Percentiles rank a stretch among this genome's conserved stretches.
Conservation (phyloP, 2,888 invertebrate genomes). For the Hirtodrosophila histrioides region DNA sequence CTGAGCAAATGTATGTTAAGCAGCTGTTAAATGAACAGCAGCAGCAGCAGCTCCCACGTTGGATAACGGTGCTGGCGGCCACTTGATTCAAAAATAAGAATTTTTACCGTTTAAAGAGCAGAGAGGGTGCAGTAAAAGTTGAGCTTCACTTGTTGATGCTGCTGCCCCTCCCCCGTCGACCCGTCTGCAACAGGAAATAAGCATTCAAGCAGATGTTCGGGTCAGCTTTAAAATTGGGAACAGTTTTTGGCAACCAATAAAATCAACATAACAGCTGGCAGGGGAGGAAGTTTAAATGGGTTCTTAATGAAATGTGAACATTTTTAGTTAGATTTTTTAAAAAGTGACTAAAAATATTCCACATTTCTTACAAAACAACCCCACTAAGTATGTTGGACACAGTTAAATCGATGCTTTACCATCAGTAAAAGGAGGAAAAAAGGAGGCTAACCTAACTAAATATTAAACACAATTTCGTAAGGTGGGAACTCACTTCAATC, state of each 20-base stretch:
- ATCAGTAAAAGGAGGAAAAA: no score
- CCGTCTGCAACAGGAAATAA: constrained; percentile 31
- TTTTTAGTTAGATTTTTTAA: no score
- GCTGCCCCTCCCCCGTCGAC: neutral
- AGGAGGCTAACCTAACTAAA: no score
- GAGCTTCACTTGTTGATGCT: constrained; percentile 51
- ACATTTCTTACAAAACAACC: no score
- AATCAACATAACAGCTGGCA: neutral
- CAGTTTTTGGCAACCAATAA: neutral
- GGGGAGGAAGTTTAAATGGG: neutral
- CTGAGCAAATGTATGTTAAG: constrained; percentile 58
- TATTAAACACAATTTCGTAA: no score
- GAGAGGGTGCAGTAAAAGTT: constrained; percentile 12
- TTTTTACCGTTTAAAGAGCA: constrained; percentile 39
- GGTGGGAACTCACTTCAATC: no score
- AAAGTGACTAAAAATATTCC: no score
- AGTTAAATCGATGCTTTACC: no score
- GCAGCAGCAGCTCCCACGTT: constrained; percentile 32
- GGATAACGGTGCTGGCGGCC: constrained; percentile 33
- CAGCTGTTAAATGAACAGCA: constrained; percentile 66
- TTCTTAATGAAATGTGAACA: no score
- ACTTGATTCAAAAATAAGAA: constrained; percentile 42
- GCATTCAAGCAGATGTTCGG: constrained; percentile 30
- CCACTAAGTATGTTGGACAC: no score
- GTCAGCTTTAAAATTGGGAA: constrained; percentile 13